phyloP scores from a whole-genome alignment of 2,797 vertebrate species.

The Propithecus perrieri region DNA sequence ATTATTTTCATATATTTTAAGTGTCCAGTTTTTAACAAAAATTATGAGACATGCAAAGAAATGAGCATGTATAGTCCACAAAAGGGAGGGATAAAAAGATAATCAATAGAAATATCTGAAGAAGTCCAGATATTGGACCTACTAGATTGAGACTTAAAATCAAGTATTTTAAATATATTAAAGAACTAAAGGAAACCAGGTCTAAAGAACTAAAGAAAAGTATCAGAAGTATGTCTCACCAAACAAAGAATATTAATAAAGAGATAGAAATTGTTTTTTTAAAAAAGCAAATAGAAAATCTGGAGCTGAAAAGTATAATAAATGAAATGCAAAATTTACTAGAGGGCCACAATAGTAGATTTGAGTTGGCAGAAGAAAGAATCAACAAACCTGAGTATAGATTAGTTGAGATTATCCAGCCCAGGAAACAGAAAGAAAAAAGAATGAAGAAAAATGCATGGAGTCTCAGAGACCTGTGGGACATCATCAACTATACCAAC shows the following conservation, averaged over 20 bases:
- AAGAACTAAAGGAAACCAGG: neutral
- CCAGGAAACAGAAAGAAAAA: neutral
- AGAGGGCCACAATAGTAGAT: neutral
- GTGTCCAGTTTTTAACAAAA: neutral
- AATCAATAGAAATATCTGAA: neutral
- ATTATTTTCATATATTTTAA: neutral
- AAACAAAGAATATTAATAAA: neutral
- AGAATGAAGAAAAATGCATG: neutral
- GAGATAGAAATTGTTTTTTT: neutral
- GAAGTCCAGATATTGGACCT: neutral
- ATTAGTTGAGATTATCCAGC: neutral
- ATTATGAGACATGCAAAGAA: neutral
- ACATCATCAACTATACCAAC: too few relatives aligned
- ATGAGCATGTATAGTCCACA: neutral
- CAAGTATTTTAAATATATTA: neutral
- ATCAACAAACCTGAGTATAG: neutral
- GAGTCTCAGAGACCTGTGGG: neutral
- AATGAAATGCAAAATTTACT: neutral
- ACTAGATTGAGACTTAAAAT: neutral
- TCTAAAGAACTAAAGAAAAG: neutral
- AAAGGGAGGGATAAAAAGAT: neutral
- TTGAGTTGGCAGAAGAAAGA: neutral
- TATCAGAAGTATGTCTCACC: neutral
- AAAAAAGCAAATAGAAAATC: neutral
- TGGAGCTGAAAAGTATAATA: neutral